phyloP scores from a whole-genome alignment of 2,113 vertebrate genomes.

The zebrafish (Danio rerio) region GRCz12tu NC_133196.1:48733001-48733500 shows the following conservation, averaged over 20 bases:
- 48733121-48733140: constrained; percentile 59
- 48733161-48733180: constrained; percentile 66
- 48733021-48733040: constrained; percentile 73
- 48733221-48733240: constrained; percentile 39
- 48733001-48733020: constrained; percentile 43
- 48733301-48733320: constrained; percentile 41
- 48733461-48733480: background rate
- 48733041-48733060: constrained; percentile 61
- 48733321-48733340: constrained; percentile 59
- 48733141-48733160: constrained; percentile 69
- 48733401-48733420: background rate
- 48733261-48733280: constrained; percentile 31
- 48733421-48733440: background rate
- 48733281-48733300: constrained; percentile 49
- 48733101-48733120: constrained; percentile 45
- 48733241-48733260: constrained; percentile 48
- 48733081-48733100: constrained; percentile 27
- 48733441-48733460: background rate
- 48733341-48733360: constrained; percentile 31
- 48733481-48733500: background rate
- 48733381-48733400: constrained; percentile 16
- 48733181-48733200: background rate
- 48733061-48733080: constrained; percentile 43
- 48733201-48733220: background rate
- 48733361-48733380: constrained; percentile 13